Evolutionary conservation across 2,113 vertebrate species (phyloP).

Genomic region (Collichthys lucidus): DNA sequence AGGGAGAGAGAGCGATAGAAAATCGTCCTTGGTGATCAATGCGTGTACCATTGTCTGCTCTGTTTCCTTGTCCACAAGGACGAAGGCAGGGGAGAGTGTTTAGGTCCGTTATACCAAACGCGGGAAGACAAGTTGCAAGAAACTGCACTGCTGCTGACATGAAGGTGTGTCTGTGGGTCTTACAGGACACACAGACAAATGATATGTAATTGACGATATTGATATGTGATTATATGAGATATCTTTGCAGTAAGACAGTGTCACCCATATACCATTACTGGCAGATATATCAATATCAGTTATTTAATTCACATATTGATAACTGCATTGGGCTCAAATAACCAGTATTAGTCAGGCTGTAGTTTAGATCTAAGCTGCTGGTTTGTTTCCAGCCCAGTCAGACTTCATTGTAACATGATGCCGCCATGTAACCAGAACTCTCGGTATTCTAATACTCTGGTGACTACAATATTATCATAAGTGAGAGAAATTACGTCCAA

Average conservation of each 20-base stretch:
- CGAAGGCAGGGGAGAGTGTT: conserved; percentile 58
- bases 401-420: neutral
- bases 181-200: neutral
- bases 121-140: conserved; percentile 17
- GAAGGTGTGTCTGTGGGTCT: neutral
- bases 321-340: too few species aligned
- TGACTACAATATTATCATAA: neutral
- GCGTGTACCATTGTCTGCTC: conserved; percentile 69
- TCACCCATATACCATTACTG: too few species aligned
- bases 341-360: neutral
- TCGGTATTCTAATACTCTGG: too few species aligned
- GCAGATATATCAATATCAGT: too few species aligned
- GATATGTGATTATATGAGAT: too few species aligned
- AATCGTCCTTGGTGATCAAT: conserved; percentile 81
- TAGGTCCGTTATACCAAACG: neutral
- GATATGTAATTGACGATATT: too few species aligned
- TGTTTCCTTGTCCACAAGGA: conserved; percentile 77
- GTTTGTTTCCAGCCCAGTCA: neutral
- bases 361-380: neutral
- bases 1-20: conserved; percentile 60
- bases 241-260: too few species aligned
- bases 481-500: neutral
- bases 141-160: neutral
- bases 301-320: too few species aligned
- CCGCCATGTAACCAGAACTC: neutral